Evolutionary conservation across 2,113 vertebrate genomes (phyloP), one percentile per base, ranked within the genome.

Genomic region (Cyanoderma ruficeps): DNA sequence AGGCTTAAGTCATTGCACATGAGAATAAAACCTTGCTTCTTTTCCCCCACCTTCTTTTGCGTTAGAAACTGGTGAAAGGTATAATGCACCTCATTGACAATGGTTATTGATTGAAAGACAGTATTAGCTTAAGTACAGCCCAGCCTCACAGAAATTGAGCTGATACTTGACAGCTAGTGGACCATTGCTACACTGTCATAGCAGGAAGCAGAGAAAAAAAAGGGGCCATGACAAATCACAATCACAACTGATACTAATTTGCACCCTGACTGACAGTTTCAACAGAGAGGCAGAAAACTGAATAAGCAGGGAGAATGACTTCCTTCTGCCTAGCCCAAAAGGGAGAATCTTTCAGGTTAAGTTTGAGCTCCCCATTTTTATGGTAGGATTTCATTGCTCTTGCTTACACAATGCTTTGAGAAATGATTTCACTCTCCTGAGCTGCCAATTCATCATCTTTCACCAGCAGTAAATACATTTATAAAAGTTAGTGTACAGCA

Each of bases 381-480:
- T 57, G 30, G 55, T 39, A 78, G 41, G 47, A 71, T 84, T 89
- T 39, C 15, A 55, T 49, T 61, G 7, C 44, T 35, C 44, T 37
- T 89, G 84, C 46, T 89, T 87, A 61, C 31, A 60, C 37, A 93
- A 82, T 60, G 33, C 23, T 25, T 35, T 60, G 30, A 80, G 47
- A 81, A 91, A 90, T 33, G 4, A 83, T 68, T 87, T 86, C 69
- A 65, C 53, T 86, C 56, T 94, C 52, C 69, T 92, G 49, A 70
- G 30, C 30, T 94, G 49, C 83, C 92, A 91, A 81, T 91, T 89
- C n/a, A 60, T 81, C 44, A 65, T 57, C 18, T 88, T 95, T 59
- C 79, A 94, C 52, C 68, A 96, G 42, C 68, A 96, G 57, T 78
- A 92, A 96, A 79, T 87, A 83, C 60, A 93, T 94, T 93, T 88